Evolutionary conservation across 2,888 invertebrate species (phyloP).

Genomic region (Harpalus rufipes): DNA sequence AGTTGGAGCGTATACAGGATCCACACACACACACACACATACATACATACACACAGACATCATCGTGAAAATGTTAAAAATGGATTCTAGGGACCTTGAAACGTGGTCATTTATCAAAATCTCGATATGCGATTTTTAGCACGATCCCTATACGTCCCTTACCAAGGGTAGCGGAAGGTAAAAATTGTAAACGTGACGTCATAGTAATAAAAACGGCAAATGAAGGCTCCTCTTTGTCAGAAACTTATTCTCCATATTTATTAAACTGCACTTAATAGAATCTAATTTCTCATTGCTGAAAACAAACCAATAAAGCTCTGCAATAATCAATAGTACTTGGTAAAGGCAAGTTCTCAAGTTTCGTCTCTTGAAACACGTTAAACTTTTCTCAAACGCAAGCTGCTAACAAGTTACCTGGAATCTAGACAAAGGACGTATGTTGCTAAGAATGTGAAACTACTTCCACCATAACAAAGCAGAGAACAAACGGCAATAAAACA

Average conservation of each 20-base stretch:
- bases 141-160: too few species aligned
- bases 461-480: conserved; percentile 31
- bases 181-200: too few species aligned
- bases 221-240: background rate
- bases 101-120: too few species aligned
- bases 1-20: too few species aligned
- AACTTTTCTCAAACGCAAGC: conserved; percentile 18
- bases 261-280: background rate
- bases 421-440: conserved; percentile 23
- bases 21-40: too few species aligned
- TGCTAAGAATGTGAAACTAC: conserved; percentile 29
- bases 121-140: too few species aligned
- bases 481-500: conserved; percentile 44
- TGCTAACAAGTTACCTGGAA: conserved; percentile 36
- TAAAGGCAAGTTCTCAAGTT: conserved; percentile 11
- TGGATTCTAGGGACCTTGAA: too few species aligned
- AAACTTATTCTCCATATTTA: background rate
- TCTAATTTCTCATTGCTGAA: background rate
- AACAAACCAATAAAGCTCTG: background rate
- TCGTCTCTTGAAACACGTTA: conserved; percentile 24
- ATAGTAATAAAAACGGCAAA: background rate
- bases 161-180: too few species aligned
- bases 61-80: too few species aligned
- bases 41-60: too few species aligned
- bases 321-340: conserved; percentile 10